Percentiles rank a stretch among this genome's conserved stretches.
Evolutionary conservation across 2,113 vertebrate genomes (phyloP).

Genomic region (Chinchilla lanigera): DNA sequence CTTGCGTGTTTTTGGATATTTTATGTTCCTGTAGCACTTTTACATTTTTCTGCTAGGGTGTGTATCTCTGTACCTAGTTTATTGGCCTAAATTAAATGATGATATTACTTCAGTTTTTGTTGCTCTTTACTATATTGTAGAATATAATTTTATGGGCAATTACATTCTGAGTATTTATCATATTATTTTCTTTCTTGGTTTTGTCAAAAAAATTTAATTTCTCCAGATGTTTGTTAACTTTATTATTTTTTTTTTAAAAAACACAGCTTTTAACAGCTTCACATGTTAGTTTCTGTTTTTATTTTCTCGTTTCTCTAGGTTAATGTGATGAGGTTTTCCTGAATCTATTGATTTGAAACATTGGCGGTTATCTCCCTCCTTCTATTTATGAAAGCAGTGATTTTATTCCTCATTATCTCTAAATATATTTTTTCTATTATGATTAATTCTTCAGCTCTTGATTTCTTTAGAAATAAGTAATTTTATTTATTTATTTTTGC

Average conservation of each 20-base stretch:
- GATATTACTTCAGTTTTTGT: not conserved
- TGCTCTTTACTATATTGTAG: not conserved
- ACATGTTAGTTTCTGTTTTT: not conserved
- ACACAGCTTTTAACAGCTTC: not conserved
- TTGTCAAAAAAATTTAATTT: not conserved
- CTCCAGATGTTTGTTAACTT: not conserved
- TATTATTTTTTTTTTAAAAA: not conserved
- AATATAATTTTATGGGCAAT: not conserved
- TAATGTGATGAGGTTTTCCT: not conserved
- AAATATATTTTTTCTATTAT: constrained; percentile 11
- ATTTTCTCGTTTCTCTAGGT: not conserved
- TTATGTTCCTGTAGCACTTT: not conserved
- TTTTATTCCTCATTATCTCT: not conserved
- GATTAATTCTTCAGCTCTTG: not conserved
- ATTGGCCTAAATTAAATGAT: not conserved
- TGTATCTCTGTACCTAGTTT: not conserved
- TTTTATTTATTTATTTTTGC: not conserved
- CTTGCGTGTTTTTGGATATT: not conserved
- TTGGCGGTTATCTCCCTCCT: not conserved
- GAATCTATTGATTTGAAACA: not conserved
- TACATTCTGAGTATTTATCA: not conserved
- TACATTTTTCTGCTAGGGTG: not conserved
- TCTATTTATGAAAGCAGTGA: not conserved
- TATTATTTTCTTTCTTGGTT: not conserved
- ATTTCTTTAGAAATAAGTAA: not conserved